Conservation (phyloP, 2,888 invertebrate species). For the Acanthopleura granulata region DNA sequence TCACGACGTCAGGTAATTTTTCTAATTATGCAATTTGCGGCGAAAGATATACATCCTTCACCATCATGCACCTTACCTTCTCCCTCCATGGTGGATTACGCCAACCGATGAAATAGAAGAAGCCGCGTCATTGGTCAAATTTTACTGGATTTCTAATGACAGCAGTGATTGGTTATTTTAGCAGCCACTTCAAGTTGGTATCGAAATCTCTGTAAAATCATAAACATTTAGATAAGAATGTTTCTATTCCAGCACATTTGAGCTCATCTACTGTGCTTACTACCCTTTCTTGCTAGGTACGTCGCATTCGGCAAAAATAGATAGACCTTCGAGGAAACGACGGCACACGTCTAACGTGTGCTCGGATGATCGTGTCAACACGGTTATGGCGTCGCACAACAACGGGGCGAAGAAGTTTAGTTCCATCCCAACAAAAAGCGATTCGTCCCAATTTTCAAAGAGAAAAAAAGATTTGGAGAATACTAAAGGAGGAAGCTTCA, state of each 20-base stretch:
- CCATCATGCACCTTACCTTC: conserved; percentile 2
- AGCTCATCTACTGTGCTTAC: no score
- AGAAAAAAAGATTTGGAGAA: conserved; percentile 38
- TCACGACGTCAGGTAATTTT: no score
- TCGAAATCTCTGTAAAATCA: background rate
- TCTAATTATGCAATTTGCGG: no score
- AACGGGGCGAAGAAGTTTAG: conserved; percentile 15
- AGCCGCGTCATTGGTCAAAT: conserved; percentile 24
- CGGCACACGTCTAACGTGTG: conserved; percentile 56
- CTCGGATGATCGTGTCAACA: conserved; percentile 27
- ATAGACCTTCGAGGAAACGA: conserved; percentile 48
- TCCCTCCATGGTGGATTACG: conserved; percentile 26
- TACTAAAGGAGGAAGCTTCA: conserved; percentile 28
- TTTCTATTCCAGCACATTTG: no score
- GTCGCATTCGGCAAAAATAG: conserved; percentile 45
- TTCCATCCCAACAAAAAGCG: conserved; percentile 22
- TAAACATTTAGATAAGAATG: no score
- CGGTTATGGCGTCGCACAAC: conserved; percentile 23
- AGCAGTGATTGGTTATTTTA: conserved; percentile 21
- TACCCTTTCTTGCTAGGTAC: no score
- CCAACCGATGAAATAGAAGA: conserved; percentile 19
- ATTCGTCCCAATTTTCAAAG: conserved; percentile 31
- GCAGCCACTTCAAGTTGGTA: background rate
- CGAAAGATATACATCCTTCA: background rate
- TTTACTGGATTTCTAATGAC: conserved; percentile 1